Conservation (phyloP, 2,113 vertebrate genomes). For the Apteryx mantelli region DNA sequence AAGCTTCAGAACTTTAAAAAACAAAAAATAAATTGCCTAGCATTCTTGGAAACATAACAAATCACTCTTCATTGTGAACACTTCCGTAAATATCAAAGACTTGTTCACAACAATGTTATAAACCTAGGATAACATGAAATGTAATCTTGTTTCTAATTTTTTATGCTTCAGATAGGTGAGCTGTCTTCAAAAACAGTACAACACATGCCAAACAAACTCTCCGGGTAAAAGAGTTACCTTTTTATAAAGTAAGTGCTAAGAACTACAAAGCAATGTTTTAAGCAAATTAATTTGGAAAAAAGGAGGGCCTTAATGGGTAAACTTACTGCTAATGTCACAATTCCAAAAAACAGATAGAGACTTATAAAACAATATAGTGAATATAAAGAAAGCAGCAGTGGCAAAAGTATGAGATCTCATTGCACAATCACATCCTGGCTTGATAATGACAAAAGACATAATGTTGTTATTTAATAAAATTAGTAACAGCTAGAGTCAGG, state of each 20-base stretch:
- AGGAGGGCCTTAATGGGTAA: not conserved
- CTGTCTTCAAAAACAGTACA: not conserved
- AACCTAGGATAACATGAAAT: not conserved
- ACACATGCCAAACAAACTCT: not conserved
- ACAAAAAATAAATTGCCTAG: not conserved
- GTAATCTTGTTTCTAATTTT: not conserved
- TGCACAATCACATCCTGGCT: not conserved
- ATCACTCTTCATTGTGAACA: not conserved
- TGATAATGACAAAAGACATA: not conserved
- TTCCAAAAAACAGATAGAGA: accelerated
- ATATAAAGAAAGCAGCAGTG: not conserved
- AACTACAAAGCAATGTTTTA: not conserved
- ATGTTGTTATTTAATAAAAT: not conserved
- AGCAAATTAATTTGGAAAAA: not conserved
- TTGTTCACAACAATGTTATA: not conserved
- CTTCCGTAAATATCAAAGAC: not conserved
- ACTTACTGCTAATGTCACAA: not conserved
- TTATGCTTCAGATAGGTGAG: not conserved
- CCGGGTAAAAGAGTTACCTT: not conserved
- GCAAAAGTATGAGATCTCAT: not conserved
- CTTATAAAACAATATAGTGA: not conserved
- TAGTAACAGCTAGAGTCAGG: not conserved
- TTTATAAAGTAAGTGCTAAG: not conserved
- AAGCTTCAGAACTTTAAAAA: not conserved
- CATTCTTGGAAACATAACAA: not conserved